Conservation (phyloP, 2,888 invertebrate species). For the Prionchulus punctatus region DNA sequence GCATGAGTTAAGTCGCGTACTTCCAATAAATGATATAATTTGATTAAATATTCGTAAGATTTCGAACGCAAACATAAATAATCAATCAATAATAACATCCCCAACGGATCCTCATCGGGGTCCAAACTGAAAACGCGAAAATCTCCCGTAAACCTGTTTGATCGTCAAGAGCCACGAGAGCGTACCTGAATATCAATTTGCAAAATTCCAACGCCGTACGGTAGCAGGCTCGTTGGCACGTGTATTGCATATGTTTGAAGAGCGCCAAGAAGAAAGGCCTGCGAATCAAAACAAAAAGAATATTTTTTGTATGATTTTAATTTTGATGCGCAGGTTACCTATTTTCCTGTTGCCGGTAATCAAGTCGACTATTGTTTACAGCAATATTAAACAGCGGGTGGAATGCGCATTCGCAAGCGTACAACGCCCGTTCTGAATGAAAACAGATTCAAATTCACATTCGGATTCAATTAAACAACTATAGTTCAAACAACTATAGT, state of each 20-base stretch:
- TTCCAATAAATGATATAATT: slow-evolving; percentile 38
- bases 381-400: slow-evolving; percentile 62
- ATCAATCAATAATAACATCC: slow-evolving; percentile 58
- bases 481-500: not conserved
- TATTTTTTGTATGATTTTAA: slow-evolving; percentile 7
- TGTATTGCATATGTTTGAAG: slow-evolving; percentile 59
- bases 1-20: slow-evolving; percentile 17
- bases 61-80: slow-evolving; percentile 58
- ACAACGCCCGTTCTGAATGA: slow-evolving; percentile 51
- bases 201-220: slow-evolving; percentile 71
- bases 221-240: slow-evolving; percentile 62
- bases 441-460: slow-evolving; percentile 5
- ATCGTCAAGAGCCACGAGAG: too few species aligned
- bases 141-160: too few species aligned
- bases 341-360: slow-evolving; percentile 64
- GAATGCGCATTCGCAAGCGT: slow-evolving; percentile 57
- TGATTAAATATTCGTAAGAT: slow-evolving; percentile 54
- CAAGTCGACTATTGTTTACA: slow-evolving; percentile 54
- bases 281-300: slow-evolving; percentile 29
- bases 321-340: slow-evolving; percentile 43
- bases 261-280: slow-evolving; percentile 60
- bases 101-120: slow-evolving; percentile 57
- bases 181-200: slow-evolving; percentile 52
- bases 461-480: slow-evolving; percentile 1
- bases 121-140: slow-evolving; percentile 43